Conservation (phyloP, 2,888 invertebrate genomes). For the Pharmacophagus antenor region DNA sequence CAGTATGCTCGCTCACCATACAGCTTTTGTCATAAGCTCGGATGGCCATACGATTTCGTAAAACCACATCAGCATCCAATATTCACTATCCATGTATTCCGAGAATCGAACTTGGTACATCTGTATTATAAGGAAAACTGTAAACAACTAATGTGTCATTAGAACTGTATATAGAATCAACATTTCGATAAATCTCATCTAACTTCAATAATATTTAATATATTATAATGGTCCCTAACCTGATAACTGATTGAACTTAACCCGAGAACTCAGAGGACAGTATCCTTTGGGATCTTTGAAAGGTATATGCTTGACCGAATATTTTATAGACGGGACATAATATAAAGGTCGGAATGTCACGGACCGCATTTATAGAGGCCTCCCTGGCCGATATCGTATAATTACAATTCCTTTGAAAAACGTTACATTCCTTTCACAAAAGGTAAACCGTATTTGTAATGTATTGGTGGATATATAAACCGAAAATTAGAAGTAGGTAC, state of each 20-base stretch:
- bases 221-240: neutral
- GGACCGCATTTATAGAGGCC: neutral
- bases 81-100: too few species aligned
- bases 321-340: conserved; percentile 10
- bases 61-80: too few species aligned
- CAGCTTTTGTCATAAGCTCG: too few species aligned
- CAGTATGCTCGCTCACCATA: too few species aligned
- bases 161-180: neutral
- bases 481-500: too few species aligned
- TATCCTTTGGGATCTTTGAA: conserved; percentile 11
- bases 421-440: conserved; percentile 7
- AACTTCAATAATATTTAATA: neutral
- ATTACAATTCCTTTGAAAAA: conserved; percentile 12
- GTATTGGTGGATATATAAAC: neutral
- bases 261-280: neutral
- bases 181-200: neutral
- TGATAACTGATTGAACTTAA: conserved; percentile 3
- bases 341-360: neutral
- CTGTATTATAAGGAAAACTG: too few species aligned
- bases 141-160: neutral
- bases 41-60: too few species aligned
- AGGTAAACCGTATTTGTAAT: neutral
- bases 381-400: conserved; percentile 1
- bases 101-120: too few species aligned
- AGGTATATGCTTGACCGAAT: conserved; percentile 14